Conservation (phyloP, 2,113 vertebrate genomes). For the Ivindomyrus marchei region DNA sequence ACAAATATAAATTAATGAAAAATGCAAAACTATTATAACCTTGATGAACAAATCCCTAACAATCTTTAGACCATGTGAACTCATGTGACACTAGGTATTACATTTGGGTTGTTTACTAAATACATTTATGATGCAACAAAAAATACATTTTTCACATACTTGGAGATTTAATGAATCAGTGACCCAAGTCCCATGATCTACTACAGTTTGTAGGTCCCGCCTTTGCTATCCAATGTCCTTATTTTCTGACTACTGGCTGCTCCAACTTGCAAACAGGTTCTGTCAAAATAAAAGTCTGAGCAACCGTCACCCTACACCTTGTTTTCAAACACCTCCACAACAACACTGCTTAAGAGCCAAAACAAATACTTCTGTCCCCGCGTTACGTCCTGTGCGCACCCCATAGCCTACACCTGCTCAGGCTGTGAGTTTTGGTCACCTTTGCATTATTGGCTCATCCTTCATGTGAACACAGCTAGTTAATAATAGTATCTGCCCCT, state of each 20-base stretch:
- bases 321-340: neutral
- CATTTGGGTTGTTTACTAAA: neutral
- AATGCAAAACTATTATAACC: neutral
- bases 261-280: neutral
- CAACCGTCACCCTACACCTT: neutral
- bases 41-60: neutral
- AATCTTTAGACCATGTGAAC: neutral
- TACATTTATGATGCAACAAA: neutral
- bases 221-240: neutral
- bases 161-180: neutral
- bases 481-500: neutral
- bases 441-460: neutral
- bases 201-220: neutral
- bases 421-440: neutral
- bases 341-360: neutral
- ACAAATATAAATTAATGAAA: neutral
- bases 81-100: neutral
- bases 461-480: neutral
- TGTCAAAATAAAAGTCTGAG: neutral
- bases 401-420: neutral
- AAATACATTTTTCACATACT: neutral
- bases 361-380: neutral
- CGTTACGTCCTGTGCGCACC: neutral
- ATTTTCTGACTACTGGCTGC: neutral
- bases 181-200: neutral